These are phyloP conservation scores for Phylloscopus whistleri DNA, from an alignment of 2,113 vertebrate genomes.

Conservation along the genomic window DNA sequence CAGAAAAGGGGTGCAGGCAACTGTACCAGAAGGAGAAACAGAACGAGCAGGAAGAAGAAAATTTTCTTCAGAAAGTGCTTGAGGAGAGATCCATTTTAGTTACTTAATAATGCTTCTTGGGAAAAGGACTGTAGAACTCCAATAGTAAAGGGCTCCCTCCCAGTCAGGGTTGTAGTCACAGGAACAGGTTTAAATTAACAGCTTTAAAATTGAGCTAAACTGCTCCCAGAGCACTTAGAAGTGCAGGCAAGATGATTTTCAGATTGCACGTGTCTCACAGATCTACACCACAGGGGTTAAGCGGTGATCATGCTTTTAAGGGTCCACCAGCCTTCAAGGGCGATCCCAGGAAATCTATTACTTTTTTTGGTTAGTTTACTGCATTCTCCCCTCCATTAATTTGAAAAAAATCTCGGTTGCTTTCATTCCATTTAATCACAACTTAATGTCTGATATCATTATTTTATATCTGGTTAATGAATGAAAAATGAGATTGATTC, in stretches of 20 bases:
- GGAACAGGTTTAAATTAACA: not conserved
- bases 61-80: fast-evolving
- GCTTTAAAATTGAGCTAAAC: not conserved
- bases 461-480: not conserved
- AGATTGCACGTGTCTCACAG: not conserved
- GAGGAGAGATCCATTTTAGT: not conserved
- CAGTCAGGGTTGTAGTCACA: not conserved
- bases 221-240: not conserved
- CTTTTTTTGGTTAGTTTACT: not conserved
- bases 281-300: not conserved
- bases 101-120: not conserved
- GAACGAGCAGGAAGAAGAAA: not conserved
- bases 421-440: not conserved
- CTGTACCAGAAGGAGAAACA: not conserved
- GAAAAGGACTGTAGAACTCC: not conserved
- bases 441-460: not conserved
- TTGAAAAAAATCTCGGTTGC: not conserved
- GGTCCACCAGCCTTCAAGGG: not conserved
- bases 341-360: not conserved
- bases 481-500: not conserved
- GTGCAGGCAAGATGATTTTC: not conserved
- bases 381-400: not conserved
- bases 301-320: not conserved
- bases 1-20: not conserved
- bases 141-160: not conserved